Evolutionary conservation across 2,888 invertebrate genomes (phyloP).

Genomic region (Odontothrips loti): DNA sequence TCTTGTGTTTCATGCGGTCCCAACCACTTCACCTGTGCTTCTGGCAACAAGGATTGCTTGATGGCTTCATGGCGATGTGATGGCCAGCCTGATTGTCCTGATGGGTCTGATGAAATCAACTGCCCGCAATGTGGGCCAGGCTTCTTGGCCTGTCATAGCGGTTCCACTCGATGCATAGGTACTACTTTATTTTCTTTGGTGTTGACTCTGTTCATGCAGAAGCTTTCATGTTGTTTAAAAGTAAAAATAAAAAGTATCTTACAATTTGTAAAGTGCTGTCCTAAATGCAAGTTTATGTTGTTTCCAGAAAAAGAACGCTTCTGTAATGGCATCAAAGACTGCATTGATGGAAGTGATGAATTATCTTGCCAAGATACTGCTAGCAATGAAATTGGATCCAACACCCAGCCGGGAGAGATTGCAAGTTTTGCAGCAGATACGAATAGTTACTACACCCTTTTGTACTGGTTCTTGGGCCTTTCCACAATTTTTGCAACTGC

Average conservation of each 20-base stretch:
- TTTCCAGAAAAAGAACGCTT: neutral
- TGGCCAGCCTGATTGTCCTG: constrained; percentile 75
- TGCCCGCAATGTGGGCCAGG: constrained; percentile 65
- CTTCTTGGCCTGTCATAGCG: constrained; percentile 30
- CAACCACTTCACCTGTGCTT: constrained; percentile 67
- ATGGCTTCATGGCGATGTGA: constrained; percentile 72
- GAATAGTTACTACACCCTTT: neutral
- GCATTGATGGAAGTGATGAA: constrained; percentile 37
- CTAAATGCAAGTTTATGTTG: neutral
- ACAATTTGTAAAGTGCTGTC: neutral
- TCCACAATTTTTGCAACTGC: neutral
- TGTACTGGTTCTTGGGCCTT: neutral
- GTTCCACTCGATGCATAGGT: neutral
- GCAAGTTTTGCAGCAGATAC: neutral
- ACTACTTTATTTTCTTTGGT: neutral
- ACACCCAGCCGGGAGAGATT: constrained; percentile 32
- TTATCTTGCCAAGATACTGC: constrained; percentile 38
- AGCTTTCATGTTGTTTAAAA: neutral
- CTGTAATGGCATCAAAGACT: constrained; percentile 13
- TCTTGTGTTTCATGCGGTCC: constrained; percentile 69
- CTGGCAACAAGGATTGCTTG: constrained; percentile 61
- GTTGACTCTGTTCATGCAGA: too few relatives aligned
- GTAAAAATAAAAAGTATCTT: neutral
- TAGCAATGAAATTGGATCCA: constrained; percentile 29
- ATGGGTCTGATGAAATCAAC: constrained; percentile 74